Base-by-base conservation (phyloP, 2,888 invertebrate species). In the Papilio gigon region DNA sequence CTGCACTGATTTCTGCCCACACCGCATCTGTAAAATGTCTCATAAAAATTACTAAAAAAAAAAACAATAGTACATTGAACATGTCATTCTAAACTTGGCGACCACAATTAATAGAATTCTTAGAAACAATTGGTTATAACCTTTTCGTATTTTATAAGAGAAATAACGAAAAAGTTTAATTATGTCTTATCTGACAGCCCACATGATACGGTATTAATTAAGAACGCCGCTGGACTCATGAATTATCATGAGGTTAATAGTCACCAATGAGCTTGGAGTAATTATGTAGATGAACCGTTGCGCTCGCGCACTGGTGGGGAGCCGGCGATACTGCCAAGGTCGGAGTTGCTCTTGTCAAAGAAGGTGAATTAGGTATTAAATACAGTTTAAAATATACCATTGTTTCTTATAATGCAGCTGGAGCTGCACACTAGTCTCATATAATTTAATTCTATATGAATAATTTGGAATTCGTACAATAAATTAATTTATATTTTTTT, bases 241-340 rank as follows among this genome's bases (percentile, higher is more conserved):
- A 88, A 88, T 90, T 90, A 90, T 87, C 86, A 86, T 86, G 86
- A 90, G 89, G 87, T 89, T 90, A 90, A 90, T 89, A 90, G 91
- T 90, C 88, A 89, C 90, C 90, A 91, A 90, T 92, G 90, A 87
- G 90, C 89, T 87, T 84, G 80, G 87, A 89, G 89, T 90, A 87
- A 90, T 92, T 91, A 92, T 91, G 91, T 89, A 91, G 90, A 92
- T 90, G 89, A 87, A 84, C 73, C 80, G 81, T 77, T 78, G 86
- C 84, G 85, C 84, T 77, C 72, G 82, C 84, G 84, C 84, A 77
- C 56, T 75, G 77, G 78, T 82, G 79, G 84, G 85, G 81, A 63
- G 61, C n/a, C 59, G 53, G 65, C 14, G 60, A 27, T 69, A 47
- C 33, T 12, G 65, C 61, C 70, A 70, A 74, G 73, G 73, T 69